phyloP scores from a whole-genome alignment of 1,140 invertebrate species.

The Drosophila melanogaster region Release_6_plus_ISO1_MT NT_033779.5:14529001-14529500 shows the following conservation, averaged over 20 bases:
- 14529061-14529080: conserved; percentile 78
- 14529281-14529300: conserved; percentile 45
- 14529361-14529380: conserved; percentile 23
- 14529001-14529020: conserved; percentile 84
- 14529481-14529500: neutral
- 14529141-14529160: conserved; percentile 14
- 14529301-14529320: conserved; percentile 50
- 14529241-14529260: conserved; percentile 51
- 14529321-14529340: conserved; percentile 73
- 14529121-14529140: conserved; percentile 69
- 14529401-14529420: neutral
- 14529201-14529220: conserved; percentile 12
- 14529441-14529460: neutral
- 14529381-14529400: neutral
- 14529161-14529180: neutral
- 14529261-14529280: conserved; percentile 37
- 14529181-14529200: conserved; percentile 8
- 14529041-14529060: conserved; percentile 83
- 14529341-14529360: conserved; percentile 58
- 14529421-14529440: neutral
- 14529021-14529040: conserved; percentile 82
- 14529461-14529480: neutral
- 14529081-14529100: conserved; percentile 36
- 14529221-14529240: conserved; percentile 37
- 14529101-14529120: conserved; percentile 64